Conservation (phyloP, 2,797 vertebrate species). For the Carcharodon carcharias region DNA sequence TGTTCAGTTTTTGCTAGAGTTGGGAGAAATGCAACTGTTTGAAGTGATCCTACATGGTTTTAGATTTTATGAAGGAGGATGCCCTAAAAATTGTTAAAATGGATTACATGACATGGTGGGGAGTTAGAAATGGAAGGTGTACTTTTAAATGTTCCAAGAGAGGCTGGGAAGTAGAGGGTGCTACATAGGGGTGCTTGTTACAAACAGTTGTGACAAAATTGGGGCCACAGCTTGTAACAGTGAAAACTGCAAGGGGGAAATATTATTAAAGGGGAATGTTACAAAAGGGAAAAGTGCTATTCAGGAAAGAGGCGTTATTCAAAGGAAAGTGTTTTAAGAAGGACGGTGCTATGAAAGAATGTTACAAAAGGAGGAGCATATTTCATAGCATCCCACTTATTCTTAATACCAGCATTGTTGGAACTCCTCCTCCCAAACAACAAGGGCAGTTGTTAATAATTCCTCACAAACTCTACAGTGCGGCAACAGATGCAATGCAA, state of each 20-base stretch:
- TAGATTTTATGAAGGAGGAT: neutral
- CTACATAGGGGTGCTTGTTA: no score
- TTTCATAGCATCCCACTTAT: neutral
- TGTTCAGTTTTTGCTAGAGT: no score
- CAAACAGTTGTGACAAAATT: no score
- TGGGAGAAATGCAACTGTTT: no score
- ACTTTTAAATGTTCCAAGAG: neutral
- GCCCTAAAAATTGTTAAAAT: neutral
- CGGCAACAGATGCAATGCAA: no score
- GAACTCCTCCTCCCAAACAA: neutral
- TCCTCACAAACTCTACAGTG: neutral
- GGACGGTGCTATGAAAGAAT: neutral
- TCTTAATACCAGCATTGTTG: neutral
- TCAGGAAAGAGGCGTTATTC: neutral
- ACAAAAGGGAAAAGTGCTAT: neutral
- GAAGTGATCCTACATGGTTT: no score
- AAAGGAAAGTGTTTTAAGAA: neutral
- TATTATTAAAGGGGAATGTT: neutral
- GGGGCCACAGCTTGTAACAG: no score
- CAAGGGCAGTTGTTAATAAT: neutral
- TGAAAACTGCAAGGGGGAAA: no score
- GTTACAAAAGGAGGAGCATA: neutral
- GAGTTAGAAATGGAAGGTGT: neutral
- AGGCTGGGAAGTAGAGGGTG: neutral
- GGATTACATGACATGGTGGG: no score